Evolutionary conservation across 2,888 invertebrate species (phyloP), one percentile per base, ranked within the genome.

Genomic region (Cryptosula pallasiana): DNA sequence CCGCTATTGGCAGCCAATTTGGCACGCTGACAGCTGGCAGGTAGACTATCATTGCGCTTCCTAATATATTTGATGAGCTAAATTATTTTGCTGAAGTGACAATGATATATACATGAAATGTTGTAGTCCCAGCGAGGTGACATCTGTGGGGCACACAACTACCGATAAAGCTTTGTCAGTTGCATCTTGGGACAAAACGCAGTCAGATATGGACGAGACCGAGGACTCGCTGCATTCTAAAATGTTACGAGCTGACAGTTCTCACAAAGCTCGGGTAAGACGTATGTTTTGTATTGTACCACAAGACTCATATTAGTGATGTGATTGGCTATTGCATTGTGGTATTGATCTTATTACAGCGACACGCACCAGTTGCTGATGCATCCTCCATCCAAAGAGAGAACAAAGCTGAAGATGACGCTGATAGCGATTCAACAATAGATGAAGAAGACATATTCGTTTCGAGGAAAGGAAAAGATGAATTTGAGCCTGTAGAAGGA

Each of bases 401-500:
- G 5, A 5, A 45, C 20, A n/a, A n/a, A n/a, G 45, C 45, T 13
- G 9, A 13, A 13, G 45, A 45, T 5, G 45, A 5, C 5, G 45
- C 9, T 45, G 70, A 70, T 9, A 70, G 45, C 25, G 70, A 70
- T 2, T 13, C 35, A 2, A 70, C 35, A 13, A 20, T 9, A 1
- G 75, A 75, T 63, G 76, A 76, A 23, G 77, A 78, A 70, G 77
- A 78, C 27, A 71, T 74, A 25, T 71, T 73, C 36, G 75, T 78
- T 71, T 76, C 77, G 29, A 76, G 78, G 63, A 79, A 78, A 74
- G 78, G 77, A 69, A 79, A 81, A 71, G 75, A 77, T 1, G 79
- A 79, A 34, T 80, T 81, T 74, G 78, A 76, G 71, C 78, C 80
- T n/a, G 81, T 82, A 57, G 78, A 79, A 71, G 79, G 79, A 1